Percentiles rank a stretch among this genome's conserved stretches.
Conservation (phyloP, 2,113 vertebrate genomes). For the Peromyscus leucopus region DNA sequence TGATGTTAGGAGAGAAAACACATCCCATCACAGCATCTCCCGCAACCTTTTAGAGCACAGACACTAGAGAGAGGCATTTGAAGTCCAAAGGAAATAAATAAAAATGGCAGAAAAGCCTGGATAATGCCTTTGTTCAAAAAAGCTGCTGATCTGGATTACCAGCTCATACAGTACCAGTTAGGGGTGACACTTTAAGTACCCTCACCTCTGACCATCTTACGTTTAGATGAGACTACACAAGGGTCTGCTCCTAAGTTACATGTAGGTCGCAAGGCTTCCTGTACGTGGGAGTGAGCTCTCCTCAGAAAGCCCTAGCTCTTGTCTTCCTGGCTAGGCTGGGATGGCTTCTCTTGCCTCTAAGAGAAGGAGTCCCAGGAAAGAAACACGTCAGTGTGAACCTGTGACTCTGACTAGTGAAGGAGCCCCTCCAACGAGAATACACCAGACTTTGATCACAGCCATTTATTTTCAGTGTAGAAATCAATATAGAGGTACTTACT, state of each 20-base stretch:
- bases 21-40: neutral
- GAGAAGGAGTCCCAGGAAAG: neutral
- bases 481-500: neutral
- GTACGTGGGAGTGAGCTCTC: neutral
- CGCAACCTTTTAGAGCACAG: neutral
- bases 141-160: neutral
- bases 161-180: neutral
- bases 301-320: neutral
- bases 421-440: neutral
- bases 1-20: slow-evolving; percentile 19
- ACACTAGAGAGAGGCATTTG: neutral
- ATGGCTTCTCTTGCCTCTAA: neutral
- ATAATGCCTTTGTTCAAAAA: neutral
- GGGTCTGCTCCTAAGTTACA: neutral
- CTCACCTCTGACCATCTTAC: neutral
- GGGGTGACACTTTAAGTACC: neutral
- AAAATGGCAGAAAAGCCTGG: neutral
- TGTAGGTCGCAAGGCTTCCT: neutral
- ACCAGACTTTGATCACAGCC: neutral
- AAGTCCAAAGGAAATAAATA: slow-evolving; percentile 10
- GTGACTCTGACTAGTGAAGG: neutral
- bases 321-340: neutral
- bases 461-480: neutral
- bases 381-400: neutral
- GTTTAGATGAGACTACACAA: neutral